A percentile compares a stretch with the other conserved stretches of the same genome.
Conservation (phyloP, 2,888 invertebrate species). For the Julus scanicus region DNA sequence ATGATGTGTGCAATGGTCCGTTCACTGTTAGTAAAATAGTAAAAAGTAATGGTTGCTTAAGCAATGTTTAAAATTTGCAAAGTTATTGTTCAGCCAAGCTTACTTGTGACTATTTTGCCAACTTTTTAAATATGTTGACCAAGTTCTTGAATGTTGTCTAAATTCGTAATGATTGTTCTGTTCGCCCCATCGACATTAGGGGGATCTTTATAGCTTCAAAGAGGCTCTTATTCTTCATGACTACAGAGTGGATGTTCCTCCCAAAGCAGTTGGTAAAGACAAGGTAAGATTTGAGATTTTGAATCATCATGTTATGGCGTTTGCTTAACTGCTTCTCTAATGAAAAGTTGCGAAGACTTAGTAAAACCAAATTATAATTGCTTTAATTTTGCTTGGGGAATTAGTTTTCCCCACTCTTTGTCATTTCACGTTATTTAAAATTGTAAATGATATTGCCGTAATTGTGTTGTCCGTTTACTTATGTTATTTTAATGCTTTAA, state of each 20-base stretch:
- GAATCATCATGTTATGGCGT: neutral
- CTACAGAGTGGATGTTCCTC: conserved; percentile 79
- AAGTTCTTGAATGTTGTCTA: neutral
- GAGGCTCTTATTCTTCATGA: conserved; percentile 85
- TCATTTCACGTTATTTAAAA: no score
- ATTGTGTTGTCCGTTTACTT: neutral
- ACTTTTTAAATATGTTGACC: neutral
- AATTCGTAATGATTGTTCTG: neutral
- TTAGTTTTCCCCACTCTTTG: no score
- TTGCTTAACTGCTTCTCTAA: neutral
- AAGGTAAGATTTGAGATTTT: conserved; percentile 59
- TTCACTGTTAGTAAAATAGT: neutral
- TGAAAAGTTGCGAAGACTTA: no score
- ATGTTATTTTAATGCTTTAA: conserved; percentile 2
- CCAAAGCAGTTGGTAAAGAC: conserved; percentile 60
- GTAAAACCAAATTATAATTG: conserved; percentile 4
- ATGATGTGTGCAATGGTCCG: no score
- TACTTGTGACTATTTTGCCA: neutral
- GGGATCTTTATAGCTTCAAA: conserved; percentile 91
- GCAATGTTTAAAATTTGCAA: neutral
- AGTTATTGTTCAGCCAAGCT: neutral
- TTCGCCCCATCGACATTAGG: conserved; percentile 67
- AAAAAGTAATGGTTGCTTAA: neutral
- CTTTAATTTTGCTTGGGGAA: conserved; percentile 37
- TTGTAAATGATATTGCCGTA: neutral